Conservation (phyloP, 2,113 vertebrate genomes). For the Tamias sibiricus region DNA sequence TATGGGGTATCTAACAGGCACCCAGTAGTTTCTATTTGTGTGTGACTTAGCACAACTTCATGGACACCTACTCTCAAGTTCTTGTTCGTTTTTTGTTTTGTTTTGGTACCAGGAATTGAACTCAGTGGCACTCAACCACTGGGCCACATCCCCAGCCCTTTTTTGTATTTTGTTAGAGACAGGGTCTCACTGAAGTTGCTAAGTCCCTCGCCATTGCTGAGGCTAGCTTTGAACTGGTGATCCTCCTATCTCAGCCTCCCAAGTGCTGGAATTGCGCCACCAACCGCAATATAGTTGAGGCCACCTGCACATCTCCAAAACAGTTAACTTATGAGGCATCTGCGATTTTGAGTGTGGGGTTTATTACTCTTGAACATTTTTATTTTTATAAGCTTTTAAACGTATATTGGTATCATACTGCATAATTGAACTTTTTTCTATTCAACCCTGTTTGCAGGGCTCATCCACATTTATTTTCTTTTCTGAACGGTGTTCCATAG, state of each 20-base stretch:
- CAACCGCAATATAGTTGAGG: neutral
- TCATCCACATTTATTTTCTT: neutral
- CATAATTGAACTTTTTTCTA: conserved; percentile 4
- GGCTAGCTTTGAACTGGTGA: too few relatives aligned
- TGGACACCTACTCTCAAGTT: neutral
- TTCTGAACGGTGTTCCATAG: neutral
- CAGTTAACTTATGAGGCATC: neutral
- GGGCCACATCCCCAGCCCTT: too few relatives aligned
- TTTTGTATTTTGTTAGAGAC: too few relatives aligned
- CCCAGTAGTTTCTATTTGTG: neutral
- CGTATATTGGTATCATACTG: neutral
- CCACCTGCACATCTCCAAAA: neutral
- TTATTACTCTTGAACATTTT: neutral
- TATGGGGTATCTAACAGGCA: neutral
- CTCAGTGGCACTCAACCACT: too few relatives aligned
- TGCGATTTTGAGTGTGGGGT: neutral
- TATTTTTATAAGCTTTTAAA: neutral
- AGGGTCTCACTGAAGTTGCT: too few relatives aligned
- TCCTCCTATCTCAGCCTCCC: too few relatives aligned
- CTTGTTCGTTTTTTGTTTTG: too few relatives aligned
- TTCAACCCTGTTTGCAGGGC: neutral
- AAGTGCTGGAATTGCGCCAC: too few relatives aligned
- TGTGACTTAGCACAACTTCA: neutral
- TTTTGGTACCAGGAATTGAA: too few relatives aligned
- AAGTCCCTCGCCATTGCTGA: too few relatives aligned